These are phyloP conservation scores for Cantharis nigra DNA, from an alignment of 2,888 invertebrate genomes.

Conservation along the genomic window DNA sequence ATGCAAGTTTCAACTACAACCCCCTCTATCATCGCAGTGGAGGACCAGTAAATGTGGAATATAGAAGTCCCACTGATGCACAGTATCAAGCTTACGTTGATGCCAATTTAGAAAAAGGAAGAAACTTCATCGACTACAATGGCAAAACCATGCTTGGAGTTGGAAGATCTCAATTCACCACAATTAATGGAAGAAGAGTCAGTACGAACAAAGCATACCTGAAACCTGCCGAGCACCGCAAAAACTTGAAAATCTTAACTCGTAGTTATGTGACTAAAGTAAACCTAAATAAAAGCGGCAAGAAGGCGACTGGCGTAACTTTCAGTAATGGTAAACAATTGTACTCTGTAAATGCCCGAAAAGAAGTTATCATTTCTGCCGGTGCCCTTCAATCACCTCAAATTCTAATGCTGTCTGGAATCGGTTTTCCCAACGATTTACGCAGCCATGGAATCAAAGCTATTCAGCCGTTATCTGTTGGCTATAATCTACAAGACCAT, in stretches of 20 bases:
- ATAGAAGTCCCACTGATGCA: slow-evolving; percentile 60
- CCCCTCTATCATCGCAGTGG: slow-evolving; percentile 67
- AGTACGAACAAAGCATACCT: slow-evolving; percentile 69
- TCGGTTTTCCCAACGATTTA: slow-evolving; percentile 70
- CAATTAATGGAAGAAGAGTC: slow-evolving; percentile 62
- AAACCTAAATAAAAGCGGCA: slow-evolving; percentile 62
- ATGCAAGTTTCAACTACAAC: slow-evolving; percentile 56
- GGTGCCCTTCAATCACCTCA: slow-evolving; percentile 83
- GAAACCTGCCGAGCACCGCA: slow-evolving; percentile 64
- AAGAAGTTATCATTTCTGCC: slow-evolving; percentile 76
- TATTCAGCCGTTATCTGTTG: slow-evolving; percentile 71
- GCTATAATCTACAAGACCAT: slow-evolving; percentile 78
- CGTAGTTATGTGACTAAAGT: slow-evolving; percentile 69
- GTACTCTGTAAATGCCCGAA: slow-evolving; percentile 62
- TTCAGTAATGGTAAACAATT: slow-evolving; percentile 64
- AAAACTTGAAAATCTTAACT: slow-evolving; percentile 72
- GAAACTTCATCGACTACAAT: slow-evolving; percentile 68
- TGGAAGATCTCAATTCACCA: slow-evolving; percentile 65
- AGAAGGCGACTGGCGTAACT: slow-evolving; percentile 67
- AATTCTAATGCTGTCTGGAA: slow-evolving; percentile 79
- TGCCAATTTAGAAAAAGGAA: slow-evolving; percentile 70
- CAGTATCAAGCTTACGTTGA: slow-evolving; percentile 64
- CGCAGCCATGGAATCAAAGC: slow-evolving; percentile 61
- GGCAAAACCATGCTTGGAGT: slow-evolving; percentile 65
- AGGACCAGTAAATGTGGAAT: slow-evolving; percentile 70